Percentiles rank a stretch among this genome's conserved stretches.
phyloP scores from a whole-genome alignment of 1,140 invertebrate genomes.

The Yoshiicerus persimilis region DNA sequence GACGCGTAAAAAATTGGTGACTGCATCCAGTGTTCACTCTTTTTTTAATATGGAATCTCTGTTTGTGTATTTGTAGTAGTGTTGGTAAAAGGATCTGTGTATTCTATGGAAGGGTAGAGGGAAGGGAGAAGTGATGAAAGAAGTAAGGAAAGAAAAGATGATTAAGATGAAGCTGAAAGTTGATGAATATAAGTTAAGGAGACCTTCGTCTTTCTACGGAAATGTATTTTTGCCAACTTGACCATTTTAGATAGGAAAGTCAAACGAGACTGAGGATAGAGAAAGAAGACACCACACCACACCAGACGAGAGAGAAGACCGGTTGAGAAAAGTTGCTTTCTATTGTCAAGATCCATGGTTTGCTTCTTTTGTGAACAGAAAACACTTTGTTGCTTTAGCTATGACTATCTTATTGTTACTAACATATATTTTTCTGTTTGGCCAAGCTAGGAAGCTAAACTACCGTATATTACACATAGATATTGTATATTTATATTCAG shows the following conservation, averaged over 20 bases:
- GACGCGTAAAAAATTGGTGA: not conserved
- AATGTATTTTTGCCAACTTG: constrained; percentile 26
- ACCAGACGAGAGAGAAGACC: too few species aligned
- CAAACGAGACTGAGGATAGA: not conserved
- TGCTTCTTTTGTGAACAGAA: constrained; percentile 1
- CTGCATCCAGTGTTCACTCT: not conserved
- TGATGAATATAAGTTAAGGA: constrained; percentile 1
- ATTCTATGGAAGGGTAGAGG: not conserved
- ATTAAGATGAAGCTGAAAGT: constrained; percentile 13
- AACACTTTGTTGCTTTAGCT: constrained; percentile 1
- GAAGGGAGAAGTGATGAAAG: not conserved
- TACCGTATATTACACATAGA: not conserved
- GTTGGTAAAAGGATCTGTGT: not conserved
- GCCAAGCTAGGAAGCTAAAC: too few species aligned
- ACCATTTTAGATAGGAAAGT: not conserved
- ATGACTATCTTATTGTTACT: too few species aligned
- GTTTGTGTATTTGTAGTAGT: too few species aligned
- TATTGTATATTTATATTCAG: not conserved
- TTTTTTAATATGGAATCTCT: not conserved
- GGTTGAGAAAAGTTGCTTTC: not conserved
- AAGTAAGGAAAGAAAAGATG: not conserved
- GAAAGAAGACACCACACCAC: not conserved
- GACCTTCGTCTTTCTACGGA: not conserved
- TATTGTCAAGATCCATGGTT: not conserved
- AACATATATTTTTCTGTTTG: not conserved